A percentile compares a stretch with the other conserved stretches of the same genome.
Conservation (phyloP, 2,888 invertebrate genomes). For the Papilio elwesi region DNA sequence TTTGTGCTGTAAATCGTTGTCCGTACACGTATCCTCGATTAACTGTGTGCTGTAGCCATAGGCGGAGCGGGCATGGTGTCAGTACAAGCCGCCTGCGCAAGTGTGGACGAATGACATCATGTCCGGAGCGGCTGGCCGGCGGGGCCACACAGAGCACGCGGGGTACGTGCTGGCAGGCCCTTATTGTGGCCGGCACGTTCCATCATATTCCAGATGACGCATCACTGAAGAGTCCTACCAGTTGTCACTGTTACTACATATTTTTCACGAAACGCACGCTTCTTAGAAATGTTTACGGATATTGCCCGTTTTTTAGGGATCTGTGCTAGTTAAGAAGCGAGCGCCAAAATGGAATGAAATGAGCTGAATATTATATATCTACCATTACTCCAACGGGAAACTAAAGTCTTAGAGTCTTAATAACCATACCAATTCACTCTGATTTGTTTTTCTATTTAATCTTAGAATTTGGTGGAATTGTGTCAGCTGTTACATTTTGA, state of each 20-base stretch:
- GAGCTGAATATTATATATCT: too few species aligned
- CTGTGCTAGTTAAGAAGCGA: too few species aligned
- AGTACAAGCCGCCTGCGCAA: slow-evolving; percentile 72
- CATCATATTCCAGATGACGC: slow-evolving; percentile 62
- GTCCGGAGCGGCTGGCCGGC: slow-evolving; percentile 72
- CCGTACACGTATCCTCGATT: slow-evolving; percentile 81
- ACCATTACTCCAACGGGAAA: neutral
- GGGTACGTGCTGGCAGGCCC: slow-evolving; percentile 66
- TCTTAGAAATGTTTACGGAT: slow-evolving; percentile 32
- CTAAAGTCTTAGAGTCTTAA: neutral
- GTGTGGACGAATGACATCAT: slow-evolving; percentile 78
- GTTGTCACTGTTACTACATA: slow-evolving; percentile 3
- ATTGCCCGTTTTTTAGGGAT: neutral
- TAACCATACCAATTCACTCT: neutral
- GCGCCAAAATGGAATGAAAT: too few species aligned
- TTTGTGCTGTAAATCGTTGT: slow-evolving; percentile 83
- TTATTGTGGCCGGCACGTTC: slow-evolving; percentile 60
- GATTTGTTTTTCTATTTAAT: neutral
- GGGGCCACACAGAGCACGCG: slow-evolving; percentile 77
- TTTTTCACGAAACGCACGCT: slow-evolving; percentile 26
- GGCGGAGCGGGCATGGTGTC: slow-evolving; percentile 64
- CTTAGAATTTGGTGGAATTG: neutral
- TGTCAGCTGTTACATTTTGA: too few species aligned
- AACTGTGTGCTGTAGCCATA: slow-evolving; percentile 73
- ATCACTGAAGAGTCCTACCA: slow-evolving; percentile 52